Conservation (phyloP, 1,140 invertebrate species). For the Pseudomyrmex flavicornis region DNA sequence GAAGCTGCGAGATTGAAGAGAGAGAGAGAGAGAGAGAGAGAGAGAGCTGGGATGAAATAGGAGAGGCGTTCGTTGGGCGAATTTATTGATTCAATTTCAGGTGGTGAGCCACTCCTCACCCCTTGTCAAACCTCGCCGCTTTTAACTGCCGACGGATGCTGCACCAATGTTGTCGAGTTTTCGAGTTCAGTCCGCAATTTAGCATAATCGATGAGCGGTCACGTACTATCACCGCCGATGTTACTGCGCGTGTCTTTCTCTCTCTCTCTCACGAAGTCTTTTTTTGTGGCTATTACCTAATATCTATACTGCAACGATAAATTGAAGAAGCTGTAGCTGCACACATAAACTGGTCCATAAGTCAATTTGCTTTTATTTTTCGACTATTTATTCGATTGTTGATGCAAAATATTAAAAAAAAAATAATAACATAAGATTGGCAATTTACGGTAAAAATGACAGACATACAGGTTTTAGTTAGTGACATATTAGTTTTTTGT, state of each 20-base stretch:
- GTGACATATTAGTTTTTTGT: not conserved
- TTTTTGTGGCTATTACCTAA: not conserved
- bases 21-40: not conserved
- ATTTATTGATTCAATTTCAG: constrained; percentile 74
- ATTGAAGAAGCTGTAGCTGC: not conserved
- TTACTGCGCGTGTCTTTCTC: not conserved
- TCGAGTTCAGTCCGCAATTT: constrained; percentile 61
- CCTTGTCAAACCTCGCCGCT: constrained; percentile 15
- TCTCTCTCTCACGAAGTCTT: not conserved
- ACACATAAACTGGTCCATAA: no score
- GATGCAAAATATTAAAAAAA: no score
- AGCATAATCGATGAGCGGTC: constrained; percentile 63
- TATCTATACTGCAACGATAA: not conserved
- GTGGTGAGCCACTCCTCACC: constrained; percentile 40
- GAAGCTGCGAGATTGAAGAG: constrained; percentile 40
- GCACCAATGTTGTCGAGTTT: constrained; percentile 65
- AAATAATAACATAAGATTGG: no score
- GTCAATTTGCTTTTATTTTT: no score
- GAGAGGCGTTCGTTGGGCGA: constrained; percentile 51
- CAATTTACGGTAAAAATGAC: not conserved
- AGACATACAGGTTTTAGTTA: not conserved
- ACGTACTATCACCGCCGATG: constrained; percentile 8
- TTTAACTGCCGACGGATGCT: constrained; percentile 70
- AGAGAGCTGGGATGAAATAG: constrained; percentile 66
- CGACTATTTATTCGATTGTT: no score